Evolutionary conservation across 2,797 vertebrate species (phyloP), one percentile per base, ranked within the genome.

Genomic region (Coregonus suidteri): DNA sequence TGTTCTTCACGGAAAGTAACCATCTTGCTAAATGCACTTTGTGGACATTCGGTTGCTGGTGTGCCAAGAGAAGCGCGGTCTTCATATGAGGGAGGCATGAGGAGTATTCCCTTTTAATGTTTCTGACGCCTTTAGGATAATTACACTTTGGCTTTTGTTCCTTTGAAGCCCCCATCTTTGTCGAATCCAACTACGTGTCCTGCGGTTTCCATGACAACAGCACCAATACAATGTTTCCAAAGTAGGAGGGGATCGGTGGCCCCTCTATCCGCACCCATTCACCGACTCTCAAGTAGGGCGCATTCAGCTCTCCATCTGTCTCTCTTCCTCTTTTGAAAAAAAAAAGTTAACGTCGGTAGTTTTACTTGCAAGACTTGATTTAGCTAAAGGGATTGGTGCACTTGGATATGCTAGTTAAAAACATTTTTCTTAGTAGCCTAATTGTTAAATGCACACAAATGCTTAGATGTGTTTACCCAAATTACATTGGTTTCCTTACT

Each of bases 141-240:
- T 76, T 14, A 68, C 78, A 77, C 82, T 85, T 80, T 35, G 77
- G 64, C 75, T 86, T 87, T 89, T 83, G 83, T 77, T 82, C n/a
- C 25, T 31, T 37, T 71, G 76, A 76, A 71, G 80, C 74, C 71
- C 83, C 84, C 9, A 47, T 78, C 79, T 75, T 74, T 51, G 76
- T 83, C 72, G 81, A 54, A 76, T 79, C 51, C 66, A 65, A 73
- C 84, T 83, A 87, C 77, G 77, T 90, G 83, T 77, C 78, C 82
- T 18, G 30, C 74, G 54, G 76, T 92, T 84, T 78, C 93, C 88
- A 91, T 90, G 91, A 78, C 91, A 90, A 93, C 90, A 52, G 54
- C 51, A 52, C 76, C 70, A 81, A 81, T 78, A 83, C 77, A 65
- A 71, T 51, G 51, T 72, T 66, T 64, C 72, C 74, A 53, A 81